Conservation (phyloP, 1,140 invertebrate genomes). For the Physella acuta region DNA sequence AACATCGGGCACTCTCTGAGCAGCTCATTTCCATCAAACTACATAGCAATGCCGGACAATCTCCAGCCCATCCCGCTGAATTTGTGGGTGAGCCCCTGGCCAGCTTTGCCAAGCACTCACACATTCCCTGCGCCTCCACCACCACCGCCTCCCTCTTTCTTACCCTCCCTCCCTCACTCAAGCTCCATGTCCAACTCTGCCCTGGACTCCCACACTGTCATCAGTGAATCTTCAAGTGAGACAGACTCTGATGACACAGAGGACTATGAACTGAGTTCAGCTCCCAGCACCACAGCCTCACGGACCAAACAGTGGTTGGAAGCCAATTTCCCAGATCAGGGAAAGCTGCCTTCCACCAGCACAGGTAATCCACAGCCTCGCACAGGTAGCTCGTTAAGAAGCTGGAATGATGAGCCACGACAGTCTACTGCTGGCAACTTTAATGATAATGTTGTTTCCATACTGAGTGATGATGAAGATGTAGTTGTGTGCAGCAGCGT, state of each 20-base stretch:
- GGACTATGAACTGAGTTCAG: background rate
- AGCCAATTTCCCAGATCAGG: slow-evolving; percentile 6
- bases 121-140: slow-evolving; percentile 8
- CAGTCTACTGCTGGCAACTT: background rate
- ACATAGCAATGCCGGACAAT: slow-evolving; percentile 7
- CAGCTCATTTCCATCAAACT: slow-evolving; percentile 5
- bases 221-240: slow-evolving; percentile 20
- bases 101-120: slow-evolving; percentile 8
- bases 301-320: slow-evolving; percentile 23
- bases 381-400: background rate
- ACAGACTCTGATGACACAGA: slow-evolving; percentile 8
- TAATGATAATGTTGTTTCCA: slow-evolving; percentile 12
- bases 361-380: background rate
- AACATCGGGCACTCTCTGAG: slow-evolving; percentile 2
- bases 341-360: background rate
- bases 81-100: slow-evolving; percentile 23
- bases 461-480: slow-evolving; percentile 25
- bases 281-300: background rate
- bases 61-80: slow-evolving; percentile 23
- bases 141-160: background rate
- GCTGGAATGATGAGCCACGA: background rate
- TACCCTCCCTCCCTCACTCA: background rate
- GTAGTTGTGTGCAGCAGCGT: slow-evolving; percentile 12
- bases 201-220: slow-evolving; percentile 7
- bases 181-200: background rate